Conservation (phyloP, 37 sponge, comb jelly and placozoan species). For the Halisarca cf. caerulea region DNA sequence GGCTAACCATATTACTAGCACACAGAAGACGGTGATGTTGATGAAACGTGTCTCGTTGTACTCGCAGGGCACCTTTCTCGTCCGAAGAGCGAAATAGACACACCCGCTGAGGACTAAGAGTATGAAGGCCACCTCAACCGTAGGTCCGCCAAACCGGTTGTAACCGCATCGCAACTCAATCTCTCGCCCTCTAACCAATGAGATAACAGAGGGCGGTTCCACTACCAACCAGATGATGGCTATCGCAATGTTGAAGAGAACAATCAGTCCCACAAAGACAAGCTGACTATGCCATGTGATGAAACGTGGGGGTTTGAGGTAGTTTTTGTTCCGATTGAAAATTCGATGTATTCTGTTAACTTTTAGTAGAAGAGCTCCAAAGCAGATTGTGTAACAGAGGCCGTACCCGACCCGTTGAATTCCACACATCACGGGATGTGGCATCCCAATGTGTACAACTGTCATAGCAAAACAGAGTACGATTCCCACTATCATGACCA, state of each 20-base stretch:
- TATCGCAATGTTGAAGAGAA: neutral
- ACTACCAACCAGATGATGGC: neutral
- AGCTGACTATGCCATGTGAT: conserved; percentile 9
- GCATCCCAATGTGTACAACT: neutral
- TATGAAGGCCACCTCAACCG: neutral
- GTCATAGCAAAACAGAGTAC: neutral
- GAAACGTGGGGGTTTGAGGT: neutral
- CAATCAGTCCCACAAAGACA: neutral
- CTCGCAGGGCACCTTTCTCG: conserved; percentile 29
- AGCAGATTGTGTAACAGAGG: neutral
- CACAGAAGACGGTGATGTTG: conserved; percentile 23
- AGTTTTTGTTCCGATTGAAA: neutral
- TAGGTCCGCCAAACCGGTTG: neutral
- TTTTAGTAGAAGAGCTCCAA: conserved; percentile 7
- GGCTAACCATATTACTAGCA: conserved; percentile 20
- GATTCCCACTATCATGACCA: neutral
- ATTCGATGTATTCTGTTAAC: neutral
- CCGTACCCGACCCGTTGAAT: neutral
- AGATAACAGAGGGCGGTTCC: neutral
- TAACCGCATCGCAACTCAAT: neutral
- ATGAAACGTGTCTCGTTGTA: conserved; percentile 41
- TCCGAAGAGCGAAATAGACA: neutral
- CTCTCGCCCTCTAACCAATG: neutral
- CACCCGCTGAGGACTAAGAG: neutral
- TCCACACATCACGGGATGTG: neutral